Evolutionary conservation across 2,888 invertebrate genomes (phyloP), one percentile per base, ranked within the genome.

Genomic region (Lampropteryx suffumata): DNA sequence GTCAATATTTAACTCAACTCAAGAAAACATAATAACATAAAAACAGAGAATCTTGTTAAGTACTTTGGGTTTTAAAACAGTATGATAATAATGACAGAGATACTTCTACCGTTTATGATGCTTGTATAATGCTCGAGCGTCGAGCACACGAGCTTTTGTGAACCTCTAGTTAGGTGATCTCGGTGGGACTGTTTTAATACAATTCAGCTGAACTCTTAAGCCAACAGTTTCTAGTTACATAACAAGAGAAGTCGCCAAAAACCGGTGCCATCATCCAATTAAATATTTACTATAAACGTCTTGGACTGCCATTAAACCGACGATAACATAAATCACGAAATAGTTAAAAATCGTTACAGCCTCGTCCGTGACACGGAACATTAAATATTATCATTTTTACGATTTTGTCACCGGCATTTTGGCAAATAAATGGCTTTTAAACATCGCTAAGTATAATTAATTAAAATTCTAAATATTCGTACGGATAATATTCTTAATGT

Each of bases 321-420:
- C 53, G 61, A 73, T 79, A 74, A 68, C 60, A 76, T 79, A 77
- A 79, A 73, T 79, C 77, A 76, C 69, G 64, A 57, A 69, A 72
- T 73, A 73, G 69, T 79, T 76, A 73, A 72, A 73, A 71, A 77
- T 73, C 71, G 65, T 71, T 67, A 67, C 65, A 69, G 64, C 69
- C 70, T 73, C 63, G 67, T 67, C 71, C 64, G 64, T 65, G 70
- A 69, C 61, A 62, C 59, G 61, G 59, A 57, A 73, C 67, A 76
- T 78, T 64, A 77, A 73, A 69, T 73, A 81, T 79, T 70, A 82
- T 71, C 78, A 79, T 71, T 73, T 69, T 65, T 67, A 76, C 69
- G 78, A 79, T 72, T 74, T 69, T 66, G 67, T 72, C 69, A 69
- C 61, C 70, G 69, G 58, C 67, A 69, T 74, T 73, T 77, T 73